Evolutionary conservation across 2,797 vertebrate genomes (phyloP).

Genomic region (Onychomys leucogaster): DNA sequence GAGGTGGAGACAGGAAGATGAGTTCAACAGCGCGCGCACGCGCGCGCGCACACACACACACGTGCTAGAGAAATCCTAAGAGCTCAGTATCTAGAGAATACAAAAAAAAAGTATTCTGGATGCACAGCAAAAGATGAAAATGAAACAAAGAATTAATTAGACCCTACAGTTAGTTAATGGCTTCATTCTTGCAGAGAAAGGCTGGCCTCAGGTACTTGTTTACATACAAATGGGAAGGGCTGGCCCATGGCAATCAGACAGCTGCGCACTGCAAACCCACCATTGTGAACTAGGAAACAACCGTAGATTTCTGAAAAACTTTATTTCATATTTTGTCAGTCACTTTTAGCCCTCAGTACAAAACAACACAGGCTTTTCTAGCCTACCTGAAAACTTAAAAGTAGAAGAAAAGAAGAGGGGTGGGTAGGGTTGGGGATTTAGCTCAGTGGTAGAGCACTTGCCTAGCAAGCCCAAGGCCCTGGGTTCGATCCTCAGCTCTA

Average conservation of each 20-base stretch:
- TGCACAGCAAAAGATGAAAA: neutral
- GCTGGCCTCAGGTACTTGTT: neutral
- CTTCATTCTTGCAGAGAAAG: constrained; percentile 5
- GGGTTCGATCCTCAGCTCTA: too few relatives aligned
- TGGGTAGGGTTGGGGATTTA: too few relatives aligned
- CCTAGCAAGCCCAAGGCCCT: too few relatives aligned
- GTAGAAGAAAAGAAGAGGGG: neutral
- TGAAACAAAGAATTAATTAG: neutral
- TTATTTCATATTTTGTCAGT: neutral
- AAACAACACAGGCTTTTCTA: neutral
- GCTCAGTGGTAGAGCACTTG: too few relatives aligned
- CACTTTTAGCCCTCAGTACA: constrained; percentile 20
- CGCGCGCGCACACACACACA: neutral
- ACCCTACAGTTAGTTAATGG: neutral
- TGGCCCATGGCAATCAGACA: neutral
- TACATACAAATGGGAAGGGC: neutral
- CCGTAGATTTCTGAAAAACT: neutral
- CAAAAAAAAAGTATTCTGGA: neutral
- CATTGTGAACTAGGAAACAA: neutral
- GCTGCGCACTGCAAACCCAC: neutral
- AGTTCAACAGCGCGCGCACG: neutral
- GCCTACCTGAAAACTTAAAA: neutral
- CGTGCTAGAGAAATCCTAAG: neutral
- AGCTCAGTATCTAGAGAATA: neutral
- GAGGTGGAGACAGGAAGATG: too few relatives aligned